A percentile compares a stretch with the other conserved stretches of the same genome.
Evolutionary conservation across 2,888 invertebrate species (phyloP).

Genomic region (Pseudococcus viburni): DNA sequence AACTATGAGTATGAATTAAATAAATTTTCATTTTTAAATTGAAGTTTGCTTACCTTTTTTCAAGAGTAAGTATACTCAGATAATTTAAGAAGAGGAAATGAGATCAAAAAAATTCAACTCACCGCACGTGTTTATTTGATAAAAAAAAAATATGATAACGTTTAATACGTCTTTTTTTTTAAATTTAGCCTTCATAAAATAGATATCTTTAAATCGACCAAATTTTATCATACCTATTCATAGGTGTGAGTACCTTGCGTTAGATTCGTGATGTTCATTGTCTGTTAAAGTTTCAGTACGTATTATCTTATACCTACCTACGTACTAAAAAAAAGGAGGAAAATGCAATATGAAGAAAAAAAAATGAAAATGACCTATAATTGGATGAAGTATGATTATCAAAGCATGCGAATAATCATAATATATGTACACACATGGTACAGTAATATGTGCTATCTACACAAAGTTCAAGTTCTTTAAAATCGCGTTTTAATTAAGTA

Average conservation of each 20-base stretch:
- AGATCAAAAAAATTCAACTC: too few relatives aligned
- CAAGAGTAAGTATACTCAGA: too few relatives aligned
- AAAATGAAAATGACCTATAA: not conserved
- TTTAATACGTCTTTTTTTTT: not conserved
- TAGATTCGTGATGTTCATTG: not conserved
- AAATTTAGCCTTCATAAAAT: not conserved
- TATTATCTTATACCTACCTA: not conserved
- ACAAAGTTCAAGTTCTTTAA: not conserved
- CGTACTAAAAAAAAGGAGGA: not conserved
- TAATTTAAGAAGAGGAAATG: too few relatives aligned
- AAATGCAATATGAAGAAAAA: not conserved
- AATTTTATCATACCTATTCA: not conserved
- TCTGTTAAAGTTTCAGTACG: not conserved
- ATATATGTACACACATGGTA: not conserved
- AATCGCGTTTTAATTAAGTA: not conserved
- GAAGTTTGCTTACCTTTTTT: too few relatives aligned
- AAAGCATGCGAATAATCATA: not conserved
- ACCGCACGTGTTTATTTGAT: too few relatives aligned
- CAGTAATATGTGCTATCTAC: not conserved
- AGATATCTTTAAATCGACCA: not conserved
- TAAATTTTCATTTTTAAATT: too few relatives aligned
- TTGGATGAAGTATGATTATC: not conserved
- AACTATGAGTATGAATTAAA: too few relatives aligned
- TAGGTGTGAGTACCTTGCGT: not conserved
- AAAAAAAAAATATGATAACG: not conserved